phyloP scores from a whole-genome alignment of 2,113 vertebrate genomes.

The Antechinus flavipes region DNA sequence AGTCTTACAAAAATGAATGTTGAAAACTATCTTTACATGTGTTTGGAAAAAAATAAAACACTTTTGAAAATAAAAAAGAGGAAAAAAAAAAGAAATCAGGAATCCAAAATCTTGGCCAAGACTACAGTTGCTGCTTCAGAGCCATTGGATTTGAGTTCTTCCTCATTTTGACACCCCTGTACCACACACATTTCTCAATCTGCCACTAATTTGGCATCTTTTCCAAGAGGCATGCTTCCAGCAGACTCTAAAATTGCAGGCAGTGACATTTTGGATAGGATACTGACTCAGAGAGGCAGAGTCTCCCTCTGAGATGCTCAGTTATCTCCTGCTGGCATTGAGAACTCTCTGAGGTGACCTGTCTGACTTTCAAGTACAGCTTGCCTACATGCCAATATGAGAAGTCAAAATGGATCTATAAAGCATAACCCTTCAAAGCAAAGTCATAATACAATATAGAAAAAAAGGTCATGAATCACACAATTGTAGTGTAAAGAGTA shows the following conservation, averaged over 20 bases:
- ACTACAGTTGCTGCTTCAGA: not conserved
- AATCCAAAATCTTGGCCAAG: not conserved
- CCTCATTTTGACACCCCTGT: not conserved
- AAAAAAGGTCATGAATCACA: not conserved
- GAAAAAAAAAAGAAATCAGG: not conserved
- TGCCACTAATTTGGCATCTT: not conserved
- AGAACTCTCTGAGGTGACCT: not conserved
- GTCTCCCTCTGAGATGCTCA: not conserved
- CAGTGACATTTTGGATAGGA: not conserved
- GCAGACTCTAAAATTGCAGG: slow-evolving; percentile 2
- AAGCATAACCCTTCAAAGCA: not conserved
- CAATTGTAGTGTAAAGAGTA: not conserved
- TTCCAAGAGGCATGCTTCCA: not conserved
- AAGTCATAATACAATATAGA: not conserved
- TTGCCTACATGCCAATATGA: not conserved
- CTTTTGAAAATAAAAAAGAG: too few relatives aligned
- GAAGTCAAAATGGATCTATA: not conserved
- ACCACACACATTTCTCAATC: not conserved
- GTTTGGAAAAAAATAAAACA: too few relatives aligned
- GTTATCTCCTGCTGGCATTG: not conserved
- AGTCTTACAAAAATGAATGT: too few relatives aligned
- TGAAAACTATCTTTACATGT: too few relatives aligned
- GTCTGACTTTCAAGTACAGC: not conserved
- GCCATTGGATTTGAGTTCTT: not conserved
- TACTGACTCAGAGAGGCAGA: not conserved